Percentiles rank a stretch among this genome's conserved stretches.
Conservation (phyloP, 2,113 vertebrate species). For the Lepus americanus region DNA sequence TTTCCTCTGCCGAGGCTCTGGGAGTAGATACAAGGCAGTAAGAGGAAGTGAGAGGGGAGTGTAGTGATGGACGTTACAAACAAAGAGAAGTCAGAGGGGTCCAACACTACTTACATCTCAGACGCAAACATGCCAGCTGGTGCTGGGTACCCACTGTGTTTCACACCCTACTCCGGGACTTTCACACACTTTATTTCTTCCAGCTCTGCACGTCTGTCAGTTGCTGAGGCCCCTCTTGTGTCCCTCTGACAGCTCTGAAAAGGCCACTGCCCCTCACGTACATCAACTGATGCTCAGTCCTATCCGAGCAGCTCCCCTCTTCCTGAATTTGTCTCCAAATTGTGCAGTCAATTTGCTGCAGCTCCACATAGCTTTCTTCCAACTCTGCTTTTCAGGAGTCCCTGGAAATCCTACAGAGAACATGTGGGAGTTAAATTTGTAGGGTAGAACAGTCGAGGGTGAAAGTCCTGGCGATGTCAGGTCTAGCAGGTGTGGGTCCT, state of each 20-base stretch:
- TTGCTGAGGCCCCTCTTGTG: background rate
- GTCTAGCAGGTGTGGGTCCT: background rate
- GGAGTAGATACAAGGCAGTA: background rate
- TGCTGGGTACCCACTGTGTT: background rate
- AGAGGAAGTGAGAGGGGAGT: conserved; percentile 12
- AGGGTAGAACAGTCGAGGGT: background rate
- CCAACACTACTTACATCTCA: conserved; percentile 16
- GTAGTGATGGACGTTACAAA: background rate
- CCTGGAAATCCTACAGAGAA: background rate
- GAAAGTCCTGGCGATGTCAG: background rate
- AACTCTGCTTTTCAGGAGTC: background rate
- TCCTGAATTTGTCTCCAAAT: background rate
- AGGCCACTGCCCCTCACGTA: background rate
- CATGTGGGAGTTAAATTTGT: background rate
- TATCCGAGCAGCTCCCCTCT: background rate
- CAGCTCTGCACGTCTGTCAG: background rate
- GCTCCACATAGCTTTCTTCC: background rate
- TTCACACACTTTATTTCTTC: background rate
- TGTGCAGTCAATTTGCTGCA: background rate
- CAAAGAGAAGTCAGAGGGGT: background rate
- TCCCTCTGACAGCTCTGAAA: background rate
- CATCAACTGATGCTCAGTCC: background rate
- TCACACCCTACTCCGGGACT: background rate
- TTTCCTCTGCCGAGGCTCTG: background rate
- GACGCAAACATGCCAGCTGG: background rate